Conservation (phyloP, 2,888 invertebrate species). For the Tetropium fuscum region DNA sequence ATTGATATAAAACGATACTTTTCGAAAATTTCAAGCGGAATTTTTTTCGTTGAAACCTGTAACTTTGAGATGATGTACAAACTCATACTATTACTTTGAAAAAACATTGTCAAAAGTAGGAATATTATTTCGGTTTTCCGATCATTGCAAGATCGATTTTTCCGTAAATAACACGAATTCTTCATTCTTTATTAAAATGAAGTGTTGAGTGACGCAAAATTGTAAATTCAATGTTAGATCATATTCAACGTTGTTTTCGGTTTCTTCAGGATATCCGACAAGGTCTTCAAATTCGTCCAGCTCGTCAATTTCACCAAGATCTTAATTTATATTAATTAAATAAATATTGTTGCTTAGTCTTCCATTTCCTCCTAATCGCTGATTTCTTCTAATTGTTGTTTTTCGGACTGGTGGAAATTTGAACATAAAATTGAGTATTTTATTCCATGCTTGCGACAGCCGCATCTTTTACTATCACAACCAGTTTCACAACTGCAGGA, state of each 20-base stretch:
- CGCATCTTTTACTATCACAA: background rate
- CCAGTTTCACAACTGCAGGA: background rate
- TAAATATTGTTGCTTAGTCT: background rate
- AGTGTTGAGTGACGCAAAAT: background rate
- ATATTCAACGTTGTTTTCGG: too few relatives aligned
- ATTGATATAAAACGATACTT: too few relatives aligned
- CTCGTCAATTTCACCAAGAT: background rate
- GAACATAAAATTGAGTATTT: background rate
- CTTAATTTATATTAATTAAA: background rate
- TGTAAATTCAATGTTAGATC: too few relatives aligned
- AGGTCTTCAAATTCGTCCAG: background rate
- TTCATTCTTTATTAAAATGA: background rate
- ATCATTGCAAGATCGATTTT: background rate
- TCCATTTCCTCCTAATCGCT: too few relatives aligned
- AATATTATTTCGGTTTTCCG: background rate
- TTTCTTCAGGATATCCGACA: background rate
- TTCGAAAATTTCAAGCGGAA: too few relatives aligned
- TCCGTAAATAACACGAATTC: background rate
- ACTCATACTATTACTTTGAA: background rate
- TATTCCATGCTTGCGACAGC: background rate
- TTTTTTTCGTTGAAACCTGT: too few relatives aligned
- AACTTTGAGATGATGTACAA: background rate
- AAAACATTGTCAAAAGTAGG: background rate
- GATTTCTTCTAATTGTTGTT: too few relatives aligned
- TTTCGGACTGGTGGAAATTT: background rate